Evolutionary conservation across 2,797 vertebrate genomes (phyloP).

Genomic region (Notoglanidium macrostoma): DNA sequence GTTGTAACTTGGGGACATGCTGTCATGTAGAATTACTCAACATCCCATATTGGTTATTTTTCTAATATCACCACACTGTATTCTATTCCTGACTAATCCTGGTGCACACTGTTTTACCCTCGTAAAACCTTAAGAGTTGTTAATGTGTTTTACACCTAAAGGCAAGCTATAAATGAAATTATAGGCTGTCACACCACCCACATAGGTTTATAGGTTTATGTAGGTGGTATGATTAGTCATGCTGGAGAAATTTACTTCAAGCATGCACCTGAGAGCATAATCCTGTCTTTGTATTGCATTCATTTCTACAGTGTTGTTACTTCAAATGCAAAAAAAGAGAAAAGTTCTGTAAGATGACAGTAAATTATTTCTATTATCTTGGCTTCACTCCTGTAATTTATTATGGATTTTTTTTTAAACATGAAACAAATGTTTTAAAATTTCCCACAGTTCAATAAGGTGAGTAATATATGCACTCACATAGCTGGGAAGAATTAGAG

Average conservation of each 20-base stretch:
- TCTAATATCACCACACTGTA: neutral
- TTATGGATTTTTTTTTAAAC: neutral
- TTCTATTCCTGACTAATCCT: neutral
- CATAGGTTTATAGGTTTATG: neutral
- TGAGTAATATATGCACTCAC: neutral
- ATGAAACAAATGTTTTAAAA: neutral
- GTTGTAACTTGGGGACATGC: neutral
- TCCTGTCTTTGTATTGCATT: neutral
- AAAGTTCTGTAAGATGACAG: neutral
- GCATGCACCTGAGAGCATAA: neutral
- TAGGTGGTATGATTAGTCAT: neutral
- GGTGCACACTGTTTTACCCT: neutral
- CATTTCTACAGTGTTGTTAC: neutral
- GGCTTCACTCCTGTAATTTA: neutral
- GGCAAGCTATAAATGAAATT: neutral
- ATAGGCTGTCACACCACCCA: neutral
- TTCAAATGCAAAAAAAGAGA: neutral
- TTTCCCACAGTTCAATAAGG: neutral
- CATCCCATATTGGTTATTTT: neutral
- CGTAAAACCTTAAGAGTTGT: too few relatives aligned
- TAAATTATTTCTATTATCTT: neutral
- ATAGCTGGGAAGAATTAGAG: neutral
- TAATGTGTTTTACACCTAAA: neutral
- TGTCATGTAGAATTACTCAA: neutral
- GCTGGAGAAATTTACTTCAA: neutral